Base-by-base conservation (phyloP, 2,888 invertebrate species). In the Eristalinus sepulchralis region DNA sequence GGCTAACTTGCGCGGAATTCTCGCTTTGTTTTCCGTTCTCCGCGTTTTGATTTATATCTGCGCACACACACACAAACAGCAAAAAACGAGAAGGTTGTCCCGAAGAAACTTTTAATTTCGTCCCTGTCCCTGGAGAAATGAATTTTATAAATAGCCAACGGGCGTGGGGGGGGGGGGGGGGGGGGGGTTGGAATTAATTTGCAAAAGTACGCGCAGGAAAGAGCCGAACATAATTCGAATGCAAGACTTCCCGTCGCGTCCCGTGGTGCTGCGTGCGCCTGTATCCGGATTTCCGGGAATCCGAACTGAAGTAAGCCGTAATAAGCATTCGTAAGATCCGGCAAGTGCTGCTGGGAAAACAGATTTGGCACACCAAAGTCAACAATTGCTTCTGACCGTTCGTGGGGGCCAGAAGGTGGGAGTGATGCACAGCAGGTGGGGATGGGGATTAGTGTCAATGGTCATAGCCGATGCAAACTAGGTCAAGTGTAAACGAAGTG, bases 401-500 rank as follows among this genome's bases (percentile, higher is more conserved):
- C n/a, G 39, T 5, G n/a, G 39, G 1, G 4, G 36, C 13, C 36
- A 36, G 1, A 1, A n/a, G 5, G n/a, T n/a, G 8, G 47, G 17
- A 4, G n/a, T 3, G 13, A 13, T 39, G 39, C 39, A 66, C 31
- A 55, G 24, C 34, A 60, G 53, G 63, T 55, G n/a, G n/a, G 5
- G 27, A 24, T 34, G 31, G 27, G 62, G 66, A 85, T 85, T 85
- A 34, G 71, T 70, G 76, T 73, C 68, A 77, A 85, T 72, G 73
- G 66, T 55, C 73, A 27, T 63, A 47, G 64, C 24, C 17, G 55
- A 33, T 34, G 24, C 53, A 34, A 85, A 85, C 82, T 82, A 39
- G 85, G 85, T 85, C 82, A 85, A 73, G 72, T 73, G 68, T 70
- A 82, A 73, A 73, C 64, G 63, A 39, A 78, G 68, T 82, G 64